Evolutionary conservation across 2,797 vertebrate genomes (phyloP).

Genomic region (Melanotaenia boesemani): DNA sequence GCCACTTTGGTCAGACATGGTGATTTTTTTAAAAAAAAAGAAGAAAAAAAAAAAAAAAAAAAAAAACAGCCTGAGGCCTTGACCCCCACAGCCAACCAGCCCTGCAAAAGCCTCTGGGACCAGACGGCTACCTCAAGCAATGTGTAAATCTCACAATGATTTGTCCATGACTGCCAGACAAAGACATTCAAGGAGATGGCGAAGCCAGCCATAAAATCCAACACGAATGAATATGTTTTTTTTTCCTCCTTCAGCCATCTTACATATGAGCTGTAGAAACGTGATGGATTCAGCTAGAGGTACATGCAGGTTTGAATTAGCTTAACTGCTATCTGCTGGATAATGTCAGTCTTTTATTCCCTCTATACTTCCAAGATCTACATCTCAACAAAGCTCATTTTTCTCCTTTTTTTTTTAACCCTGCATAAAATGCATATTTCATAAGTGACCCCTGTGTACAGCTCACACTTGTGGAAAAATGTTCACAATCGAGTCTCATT

Average conservation of each 20-base stretch:
- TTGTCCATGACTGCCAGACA: conserved; percentile 42
- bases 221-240: conserved; percentile 1
- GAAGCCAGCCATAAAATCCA: conserved; percentile 5
- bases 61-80: conserved; percentile 69
- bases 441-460: conserved; percentile 51
- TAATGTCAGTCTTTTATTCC: conserved; percentile 3
- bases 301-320: conserved; percentile 4
- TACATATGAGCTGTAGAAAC: conserved; percentile 23
- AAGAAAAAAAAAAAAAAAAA: conserved; percentile 18
- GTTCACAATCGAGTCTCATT: conserved; percentile 69
- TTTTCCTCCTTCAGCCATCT: conserved; percentile 14
- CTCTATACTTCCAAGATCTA: conserved; percentile 13
- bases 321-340: conserved; percentile 5
- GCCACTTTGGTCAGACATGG: conserved; percentile 41
- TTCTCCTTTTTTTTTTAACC: conserved; percentile 18
- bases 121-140: conserved; percentile 53
- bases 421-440: conserved; percentile 46
- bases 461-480: conserved; percentile 57
- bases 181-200: conserved; percentile 31
- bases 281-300: conserved; percentile 33
- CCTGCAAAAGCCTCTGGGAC: conserved; percentile 65
- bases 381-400: conserved; percentile 24
- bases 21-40: neutral
- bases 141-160: conserved; percentile 56
- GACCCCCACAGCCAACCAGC: conserved; percentile 57